Evolutionary conservation across 2,113 vertebrate genomes (phyloP), one percentile per base, ranked within the genome.

Genomic region (Psittacula cyanocephala): DNA sequence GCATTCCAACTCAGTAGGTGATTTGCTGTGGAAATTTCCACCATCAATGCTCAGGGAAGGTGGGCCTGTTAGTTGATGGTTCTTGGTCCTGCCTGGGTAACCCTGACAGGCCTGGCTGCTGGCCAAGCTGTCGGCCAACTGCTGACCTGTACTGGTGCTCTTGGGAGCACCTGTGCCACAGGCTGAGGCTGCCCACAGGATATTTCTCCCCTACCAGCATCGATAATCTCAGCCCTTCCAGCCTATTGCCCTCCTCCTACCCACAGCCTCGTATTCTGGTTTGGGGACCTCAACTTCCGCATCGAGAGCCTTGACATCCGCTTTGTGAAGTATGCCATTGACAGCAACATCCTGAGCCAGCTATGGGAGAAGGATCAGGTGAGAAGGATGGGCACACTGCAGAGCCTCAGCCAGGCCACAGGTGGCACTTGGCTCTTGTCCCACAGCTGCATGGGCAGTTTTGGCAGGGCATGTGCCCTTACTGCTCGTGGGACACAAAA

Each of bases 281-380:
- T 99, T 63, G 99, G 99, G 65, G 99, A 99, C 96, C 98, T 99
- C 93, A 99, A 99, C 95, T 99, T 99, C 96, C 99, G 99, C 29
- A 99, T 99, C 0, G 99, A 99, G 88, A 99, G 99, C 95, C 98
- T 99, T 2, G 99, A 99, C 92, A 98, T 99, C 85, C 99, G 99
- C 69, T 99, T 99, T 83, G 99, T 99, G 97, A 99, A 99, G 97
- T 98, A 98, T 11, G 99, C 99, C 89, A 99, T 99, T 1, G 99
- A 99, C 95, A 99, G 98, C 96, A 98, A 98, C 84, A 99, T 99
- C 88, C 97, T 99, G 55, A 98, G 98, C 88, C 97, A 99, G 82
- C 99, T 99, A 90, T 99, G 98, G 99, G 99, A 99, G 95, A 99
- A 99, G 95, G 99, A 99, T 97, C 99, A 99, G 99, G 99, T 99